Evolutionary conservation across 2,888 invertebrate species (phyloP).

Genomic region (Drosophila multiciliata): DNA sequence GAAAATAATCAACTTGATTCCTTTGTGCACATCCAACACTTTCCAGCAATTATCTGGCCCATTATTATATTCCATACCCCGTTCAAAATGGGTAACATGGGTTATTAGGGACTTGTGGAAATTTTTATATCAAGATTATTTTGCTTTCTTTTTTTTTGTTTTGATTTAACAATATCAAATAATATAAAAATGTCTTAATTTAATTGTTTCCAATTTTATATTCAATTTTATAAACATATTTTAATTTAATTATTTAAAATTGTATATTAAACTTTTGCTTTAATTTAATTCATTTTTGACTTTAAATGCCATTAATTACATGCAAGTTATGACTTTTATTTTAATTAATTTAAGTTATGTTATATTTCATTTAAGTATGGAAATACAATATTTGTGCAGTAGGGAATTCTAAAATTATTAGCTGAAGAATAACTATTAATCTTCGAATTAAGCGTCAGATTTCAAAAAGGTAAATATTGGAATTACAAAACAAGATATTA

Average conservation of each 20-base stretch:
- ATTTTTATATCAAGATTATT: no score
- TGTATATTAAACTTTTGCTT: no score
- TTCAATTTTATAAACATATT: no score
- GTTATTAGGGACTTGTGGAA: not conserved
- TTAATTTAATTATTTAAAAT: no score
- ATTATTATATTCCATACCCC: not conserved
- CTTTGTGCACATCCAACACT: not conserved
- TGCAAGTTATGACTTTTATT: not conserved
- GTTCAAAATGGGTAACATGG: not conserved
- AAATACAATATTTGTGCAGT: not conserved
- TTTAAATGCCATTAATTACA: no score
- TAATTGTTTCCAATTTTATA: no score
- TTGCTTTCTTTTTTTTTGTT: not conserved
- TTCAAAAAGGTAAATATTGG: not conserved
- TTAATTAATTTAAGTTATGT: not conserved
- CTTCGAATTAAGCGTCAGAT: not conserved
- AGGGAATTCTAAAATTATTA: not conserved
- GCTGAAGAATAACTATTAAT: not conserved
- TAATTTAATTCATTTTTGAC: no score
- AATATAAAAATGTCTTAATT: no score
- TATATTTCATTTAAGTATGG: not conserved
- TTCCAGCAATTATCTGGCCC: not conserved
- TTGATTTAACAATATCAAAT: no score
- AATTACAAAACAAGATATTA: not conserved
- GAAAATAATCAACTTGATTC: not conserved